These are phyloP conservation scores for Philopotamus ludificatus DNA, from an alignment of 1,140 invertebrate genomes.

Conservation along the genomic window DNA sequence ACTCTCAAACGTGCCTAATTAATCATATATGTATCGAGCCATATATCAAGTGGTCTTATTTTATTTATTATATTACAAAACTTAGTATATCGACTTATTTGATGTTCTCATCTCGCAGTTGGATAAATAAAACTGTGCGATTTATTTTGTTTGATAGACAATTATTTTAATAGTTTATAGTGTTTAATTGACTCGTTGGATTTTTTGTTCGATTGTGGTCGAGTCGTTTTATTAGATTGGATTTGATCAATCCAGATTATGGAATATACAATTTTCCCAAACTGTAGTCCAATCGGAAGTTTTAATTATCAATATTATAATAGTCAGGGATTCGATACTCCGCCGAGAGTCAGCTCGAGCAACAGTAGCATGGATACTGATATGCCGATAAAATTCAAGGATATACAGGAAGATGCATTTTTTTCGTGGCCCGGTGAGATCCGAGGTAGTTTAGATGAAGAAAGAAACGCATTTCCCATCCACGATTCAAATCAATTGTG, in stretches of 20 bases:
- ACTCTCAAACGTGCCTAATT: too few relatives aligned
- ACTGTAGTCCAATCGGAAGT: conserved; percentile 30
- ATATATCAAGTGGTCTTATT: too few relatives aligned
- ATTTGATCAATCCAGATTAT: conserved; percentile 40
- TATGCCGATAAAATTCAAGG: conserved; percentile 33
- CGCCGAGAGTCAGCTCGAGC: conserved; percentile 19
- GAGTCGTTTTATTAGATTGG: too few relatives aligned
- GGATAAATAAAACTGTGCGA: too few relatives aligned
- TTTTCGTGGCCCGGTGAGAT: conserved; percentile 35
- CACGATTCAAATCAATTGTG: neutral
- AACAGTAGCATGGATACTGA: conserved; percentile 37
- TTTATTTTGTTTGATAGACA: too few relatives aligned
- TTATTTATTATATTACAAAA: too few relatives aligned
- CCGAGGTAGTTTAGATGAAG: conserved; percentile 18
- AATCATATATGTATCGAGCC: too few relatives aligned
- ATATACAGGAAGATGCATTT: conserved; percentile 28
- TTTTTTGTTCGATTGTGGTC: too few relatives aligned
- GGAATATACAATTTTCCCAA: conserved; percentile 35
- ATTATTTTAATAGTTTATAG: too few relatives aligned
- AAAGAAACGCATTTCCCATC: conserved; percentile 4
- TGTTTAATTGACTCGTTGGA: too few relatives aligned
- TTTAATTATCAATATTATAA: conserved; percentile 22
- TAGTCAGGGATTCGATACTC: conserved; percentile 3
- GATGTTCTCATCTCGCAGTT: too few relatives aligned
- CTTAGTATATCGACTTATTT: too few relatives aligned